Evolutionary conservation across 1,140 invertebrate species (phyloP).

Genomic region (Halyomorpha halys): DNA sequence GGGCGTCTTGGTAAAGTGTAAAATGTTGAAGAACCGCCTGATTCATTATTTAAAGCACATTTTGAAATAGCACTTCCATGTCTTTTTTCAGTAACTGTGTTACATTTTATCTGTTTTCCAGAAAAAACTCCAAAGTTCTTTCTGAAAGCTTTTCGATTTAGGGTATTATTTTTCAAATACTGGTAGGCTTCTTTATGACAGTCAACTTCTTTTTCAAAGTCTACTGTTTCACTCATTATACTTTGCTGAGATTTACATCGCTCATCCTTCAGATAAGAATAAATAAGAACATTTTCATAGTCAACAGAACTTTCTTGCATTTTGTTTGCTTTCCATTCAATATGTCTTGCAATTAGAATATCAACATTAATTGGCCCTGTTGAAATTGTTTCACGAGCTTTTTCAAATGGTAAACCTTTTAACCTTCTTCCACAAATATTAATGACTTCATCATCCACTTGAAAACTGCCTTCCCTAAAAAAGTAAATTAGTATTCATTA

Average conservation of each 20-base stretch:
- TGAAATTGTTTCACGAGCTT: conserved; percentile 47
- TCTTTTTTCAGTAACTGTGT: conserved; percentile 33
- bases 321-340: conserved; percentile 18
- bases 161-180: not conserved
- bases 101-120: conserved; percentile 25
- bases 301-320: conserved; percentile 57
- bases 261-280: conserved; percentile 19
- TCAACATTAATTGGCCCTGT: conserved; percentile 43
- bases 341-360: conserved; percentile 38
- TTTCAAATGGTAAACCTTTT: conserved; percentile 46
- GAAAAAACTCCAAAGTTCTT: conserved; percentile 22
- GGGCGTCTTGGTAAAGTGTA: conserved; percentile 42
- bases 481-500: conserved; percentile 32
- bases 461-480: conserved; percentile 45
- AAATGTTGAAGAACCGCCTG: conserved; percentile 8
- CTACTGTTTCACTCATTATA: not conserved
- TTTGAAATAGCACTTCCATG: conserved; percentile 25
- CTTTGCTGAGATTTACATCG: not conserved
- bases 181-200: conserved; percentile 5
- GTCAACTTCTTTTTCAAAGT: conserved; percentile 5
- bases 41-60: conserved; percentile 32
- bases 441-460: conserved; percentile 54
- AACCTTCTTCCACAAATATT: conserved; percentile 54
- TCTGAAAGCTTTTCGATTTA: not conserved
- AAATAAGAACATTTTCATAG: conserved; percentile 41